These are phyloP conservation scores for Picathartes gymnocephalus DNA, from an alignment of 2,113 vertebrate genomes.

Conservation along the genomic window DNA sequence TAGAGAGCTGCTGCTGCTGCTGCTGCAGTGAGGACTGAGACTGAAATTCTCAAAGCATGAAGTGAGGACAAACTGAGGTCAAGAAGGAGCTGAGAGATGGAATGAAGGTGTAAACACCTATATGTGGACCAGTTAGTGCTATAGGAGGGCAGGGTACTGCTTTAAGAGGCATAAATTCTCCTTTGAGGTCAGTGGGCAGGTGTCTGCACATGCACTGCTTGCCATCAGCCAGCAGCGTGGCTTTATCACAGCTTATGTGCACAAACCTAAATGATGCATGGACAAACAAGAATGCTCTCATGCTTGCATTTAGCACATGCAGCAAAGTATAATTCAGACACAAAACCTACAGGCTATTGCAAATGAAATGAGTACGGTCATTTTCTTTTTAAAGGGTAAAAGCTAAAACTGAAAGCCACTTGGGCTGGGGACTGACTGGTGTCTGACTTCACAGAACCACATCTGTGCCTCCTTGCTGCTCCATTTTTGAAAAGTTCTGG, in stretches of 20 bases:
- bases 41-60: neutral
- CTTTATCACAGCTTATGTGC: neutral
- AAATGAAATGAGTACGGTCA: neutral
- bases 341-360: neutral
- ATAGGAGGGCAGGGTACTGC: neutral
- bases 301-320: neutral
- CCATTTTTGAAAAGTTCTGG: neutral
- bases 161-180: neutral
- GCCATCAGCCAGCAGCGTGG: accelerated
- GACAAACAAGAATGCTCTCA: neutral
- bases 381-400: neutral
- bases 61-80: neutral
- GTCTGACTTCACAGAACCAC: neutral
- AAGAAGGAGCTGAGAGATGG: neutral
- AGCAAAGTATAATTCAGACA: neutral
- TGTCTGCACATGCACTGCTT: neutral
- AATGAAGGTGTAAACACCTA: neutral
- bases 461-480: neutral
- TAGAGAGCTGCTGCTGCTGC: neutral
- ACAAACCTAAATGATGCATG: accelerated
- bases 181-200: neutral
- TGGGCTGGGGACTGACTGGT: neutral
- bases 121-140: neutral
- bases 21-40: neutral
- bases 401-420: accelerated